Evolutionary conservation across 1,140 invertebrate genomes (phyloP).

Genomic region (Rhagoletis pomonella): DNA sequence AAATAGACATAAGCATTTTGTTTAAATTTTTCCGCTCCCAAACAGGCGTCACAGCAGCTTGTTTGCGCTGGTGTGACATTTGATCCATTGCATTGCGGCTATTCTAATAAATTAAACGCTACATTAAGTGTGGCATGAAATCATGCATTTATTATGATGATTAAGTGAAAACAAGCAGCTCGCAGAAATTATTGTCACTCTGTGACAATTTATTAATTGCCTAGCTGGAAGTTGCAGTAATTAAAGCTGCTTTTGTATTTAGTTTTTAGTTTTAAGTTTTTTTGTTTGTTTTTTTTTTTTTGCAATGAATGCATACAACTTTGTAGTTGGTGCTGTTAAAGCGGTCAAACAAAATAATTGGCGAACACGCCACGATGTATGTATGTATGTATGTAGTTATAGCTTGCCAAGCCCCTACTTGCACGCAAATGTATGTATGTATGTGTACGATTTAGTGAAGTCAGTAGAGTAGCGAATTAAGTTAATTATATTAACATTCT

Average conservation of each 20-base stretch:
- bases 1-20: not conserved
- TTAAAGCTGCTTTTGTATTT: conserved; percentile 3
- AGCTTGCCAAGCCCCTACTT: too few relatives aligned
- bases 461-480: too few relatives aligned
- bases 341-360: not conserved
- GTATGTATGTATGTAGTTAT: too few relatives aligned
- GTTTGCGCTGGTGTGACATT: conserved; percentile 22
- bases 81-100: conserved; percentile 35
- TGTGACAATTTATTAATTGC: conserved; percentile 37
- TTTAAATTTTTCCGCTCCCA: not conserved
- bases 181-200: conserved; percentile 23
- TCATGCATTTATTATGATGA: conserved; percentile 36
- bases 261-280: conserved; percentile 10
- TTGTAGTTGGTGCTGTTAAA: not conserved
- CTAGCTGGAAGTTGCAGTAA: not conserved
- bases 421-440: too few relatives aligned
- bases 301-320: not conserved
- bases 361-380: too few relatives aligned
- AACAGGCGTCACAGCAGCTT: not conserved
- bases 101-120: conserved; percentile 50
- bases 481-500: too few relatives aligned
- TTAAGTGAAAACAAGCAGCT: conserved; percentile 48
- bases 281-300: not conserved
- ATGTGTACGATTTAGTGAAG: too few relatives aligned
- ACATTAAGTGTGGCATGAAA: conserved; percentile 41